Conservation (phyloP, 2,888 invertebrate genomes). For the Harpalus rufipes region DNA sequence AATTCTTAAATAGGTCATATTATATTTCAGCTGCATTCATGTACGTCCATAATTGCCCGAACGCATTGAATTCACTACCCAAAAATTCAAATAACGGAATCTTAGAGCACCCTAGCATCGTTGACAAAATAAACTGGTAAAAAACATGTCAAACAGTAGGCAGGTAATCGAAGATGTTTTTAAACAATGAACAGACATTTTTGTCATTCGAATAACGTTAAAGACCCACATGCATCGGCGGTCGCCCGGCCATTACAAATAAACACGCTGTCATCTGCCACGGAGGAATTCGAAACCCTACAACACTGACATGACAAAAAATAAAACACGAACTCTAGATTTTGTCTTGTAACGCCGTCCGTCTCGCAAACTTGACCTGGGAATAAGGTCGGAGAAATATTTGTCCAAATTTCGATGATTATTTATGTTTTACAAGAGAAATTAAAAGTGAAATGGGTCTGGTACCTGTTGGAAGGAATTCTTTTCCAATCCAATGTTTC, state of each 20-base stretch:
- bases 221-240: conserved; percentile 60
- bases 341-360: conserved; percentile 1
- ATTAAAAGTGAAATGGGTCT: conserved; percentile 7
- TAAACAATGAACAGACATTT: conserved; percentile 64
- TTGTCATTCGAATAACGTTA: conserved; percentile 62
- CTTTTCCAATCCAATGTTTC: neutral
- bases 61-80: neutral
- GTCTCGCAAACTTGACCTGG: conserved; percentile 22
- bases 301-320: conserved; percentile 57
- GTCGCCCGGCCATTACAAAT: conserved; percentile 63
- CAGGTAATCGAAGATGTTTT: conserved; percentile 65
- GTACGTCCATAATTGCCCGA: neutral
- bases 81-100: neutral
- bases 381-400: neutral
- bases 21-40: no score
- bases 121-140: conserved; percentile 51
- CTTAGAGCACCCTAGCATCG: conserved; percentile 13
- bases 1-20: no score
- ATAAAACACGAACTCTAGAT: neutral
- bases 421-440: conserved; percentile 24
- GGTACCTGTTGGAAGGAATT: neutral
- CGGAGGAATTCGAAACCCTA: conserved; percentile 62
- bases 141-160: conserved; percentile 42
- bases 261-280: conserved; percentile 66
- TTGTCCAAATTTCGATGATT: conserved; percentile 17